Base-by-base conservation (phyloP, 1,140 invertebrate genomes). In the Calephelis nemesis region DNA sequence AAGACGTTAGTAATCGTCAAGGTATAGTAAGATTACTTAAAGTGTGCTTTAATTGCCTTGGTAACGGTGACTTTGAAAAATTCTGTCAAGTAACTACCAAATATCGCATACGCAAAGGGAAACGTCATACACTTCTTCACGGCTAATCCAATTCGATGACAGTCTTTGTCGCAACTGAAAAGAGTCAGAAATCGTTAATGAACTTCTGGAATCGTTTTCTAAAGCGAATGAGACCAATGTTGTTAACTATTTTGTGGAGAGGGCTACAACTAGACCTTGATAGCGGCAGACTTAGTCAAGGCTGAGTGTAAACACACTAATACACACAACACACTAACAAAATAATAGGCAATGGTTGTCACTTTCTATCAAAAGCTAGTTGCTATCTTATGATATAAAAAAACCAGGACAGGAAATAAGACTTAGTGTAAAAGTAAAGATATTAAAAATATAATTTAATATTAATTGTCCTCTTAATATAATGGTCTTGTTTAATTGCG, bases 81-180 rank as follows among this genome's bases (percentile, higher is more conserved):
- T 19, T 19, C 9, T 58, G 50, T 52, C 49, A 40, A 54, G 58
- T 66, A 52, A 9, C 64, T n/a, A 66, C 54, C 9, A 66, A 52
- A 52, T 52, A 6, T 52, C 63, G 63, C 19, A 65, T 70, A 48
- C 65, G 63, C 42, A 70, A 62, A 47, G 30, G 52, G 9, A 65
- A 62, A 13, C 68, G 65, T 48, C 63, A 70, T 19, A 64, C 62
- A 19, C 63, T 70, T 50, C 47, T 65, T 47, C 69, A 66, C 60
- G 63, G 63, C 42, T 42, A 65, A 70, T 47, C 50, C 19, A 52
- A 15, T 15, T 10, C 63, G 13, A 39, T 50, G 13, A 50, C 30
- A 50, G 63, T 30, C n/a, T 30, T 48, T 54, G 40, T 64, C 47
- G 63, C 58, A 13, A 70, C 54, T 7, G 63, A 65, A n/a, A n/a